These are phyloP conservation scores for Papilio dardanus DNA, from an alignment of 1,140 invertebrate genomes.

Conservation along the genomic window DNA sequence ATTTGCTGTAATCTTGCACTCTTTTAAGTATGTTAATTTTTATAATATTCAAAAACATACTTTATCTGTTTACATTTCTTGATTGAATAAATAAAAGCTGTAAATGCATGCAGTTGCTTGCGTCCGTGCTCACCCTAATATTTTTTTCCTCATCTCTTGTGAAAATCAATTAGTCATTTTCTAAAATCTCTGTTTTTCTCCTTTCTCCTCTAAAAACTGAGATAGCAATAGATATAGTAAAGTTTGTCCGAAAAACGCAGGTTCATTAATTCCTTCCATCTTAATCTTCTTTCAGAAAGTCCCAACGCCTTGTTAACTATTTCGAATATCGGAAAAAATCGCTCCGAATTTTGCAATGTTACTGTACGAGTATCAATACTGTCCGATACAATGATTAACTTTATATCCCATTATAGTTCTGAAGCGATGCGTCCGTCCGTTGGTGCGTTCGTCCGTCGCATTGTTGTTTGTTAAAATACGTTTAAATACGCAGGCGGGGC, in stretches of 20 bases:
- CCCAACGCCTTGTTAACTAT: background rate
- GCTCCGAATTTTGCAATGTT: background rate
- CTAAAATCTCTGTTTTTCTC: no score
- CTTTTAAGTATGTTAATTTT: background rate
- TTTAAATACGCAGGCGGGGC: slow-evolving; percentile 49
- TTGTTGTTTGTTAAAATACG: slow-evolving; percentile 40
- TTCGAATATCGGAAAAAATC: background rate
- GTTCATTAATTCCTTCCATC: no score
- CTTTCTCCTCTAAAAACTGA: no score
- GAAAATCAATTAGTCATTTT: no score
- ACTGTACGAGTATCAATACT: background rate
- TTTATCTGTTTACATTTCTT: background rate
- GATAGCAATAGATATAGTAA: no score
- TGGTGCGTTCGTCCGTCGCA: slow-evolving; percentile 47
- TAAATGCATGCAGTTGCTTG: no score
- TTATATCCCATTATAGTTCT: slow-evolving; percentile 53
- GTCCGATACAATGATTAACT: slow-evolving; percentile 44
- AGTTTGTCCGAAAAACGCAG: no score
- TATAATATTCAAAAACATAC: background rate
- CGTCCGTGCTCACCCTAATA: no score
- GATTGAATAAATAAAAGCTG: background rate
- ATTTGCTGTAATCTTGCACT: background rate
- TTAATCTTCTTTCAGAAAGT: no score
- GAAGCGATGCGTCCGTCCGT: slow-evolving; percentile 46
- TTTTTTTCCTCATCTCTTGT: no score